Evolutionary conservation across 2,113 vertebrate genomes (phyloP).

Genomic region (Probosciger aterrimus): DNA sequence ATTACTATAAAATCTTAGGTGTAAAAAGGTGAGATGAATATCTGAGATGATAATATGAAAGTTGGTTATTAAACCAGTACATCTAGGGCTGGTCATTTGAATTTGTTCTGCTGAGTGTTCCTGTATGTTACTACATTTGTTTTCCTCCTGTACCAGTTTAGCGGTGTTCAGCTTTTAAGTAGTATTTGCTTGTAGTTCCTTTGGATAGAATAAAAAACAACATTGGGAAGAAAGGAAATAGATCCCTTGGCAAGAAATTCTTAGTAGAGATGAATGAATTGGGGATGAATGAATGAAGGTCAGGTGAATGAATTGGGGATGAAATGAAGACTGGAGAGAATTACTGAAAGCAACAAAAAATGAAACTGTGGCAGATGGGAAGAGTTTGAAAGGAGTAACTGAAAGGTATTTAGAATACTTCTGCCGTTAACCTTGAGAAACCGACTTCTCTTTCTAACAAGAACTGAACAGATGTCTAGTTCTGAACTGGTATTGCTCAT

Average conservation of each 20-base stretch:
- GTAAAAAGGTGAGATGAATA: conserved; percentile 87
- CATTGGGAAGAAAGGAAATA: not conserved
- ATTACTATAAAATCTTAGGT: conserved; percentile 98
- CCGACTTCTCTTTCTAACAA: not conserved
- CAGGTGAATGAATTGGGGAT: not conserved
- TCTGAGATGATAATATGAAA: not conserved
- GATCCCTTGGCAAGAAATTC: not conserved
- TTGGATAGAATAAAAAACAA: not conserved
- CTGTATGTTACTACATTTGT: not conserved
- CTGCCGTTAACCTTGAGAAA: not conserved
- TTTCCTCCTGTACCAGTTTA: not conserved
- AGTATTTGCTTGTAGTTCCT: not conserved
- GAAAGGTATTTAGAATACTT: not conserved
- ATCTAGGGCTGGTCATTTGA: not conserved
- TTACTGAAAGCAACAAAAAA: not conserved
- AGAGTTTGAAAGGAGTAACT: not conserved
- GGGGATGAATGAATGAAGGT: no score
- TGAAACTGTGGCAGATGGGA: not conserved
- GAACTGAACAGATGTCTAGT: not conserved
- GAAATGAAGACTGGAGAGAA: not conserved
- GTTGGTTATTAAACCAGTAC: not conserved
- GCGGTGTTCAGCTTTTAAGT: not conserved
- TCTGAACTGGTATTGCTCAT: not conserved
- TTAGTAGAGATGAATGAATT: not conserved
- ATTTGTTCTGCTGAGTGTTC: not conserved